Evolutionary conservation across 2,888 invertebrate species (phyloP).

Genomic region (Timema podura): DNA sequence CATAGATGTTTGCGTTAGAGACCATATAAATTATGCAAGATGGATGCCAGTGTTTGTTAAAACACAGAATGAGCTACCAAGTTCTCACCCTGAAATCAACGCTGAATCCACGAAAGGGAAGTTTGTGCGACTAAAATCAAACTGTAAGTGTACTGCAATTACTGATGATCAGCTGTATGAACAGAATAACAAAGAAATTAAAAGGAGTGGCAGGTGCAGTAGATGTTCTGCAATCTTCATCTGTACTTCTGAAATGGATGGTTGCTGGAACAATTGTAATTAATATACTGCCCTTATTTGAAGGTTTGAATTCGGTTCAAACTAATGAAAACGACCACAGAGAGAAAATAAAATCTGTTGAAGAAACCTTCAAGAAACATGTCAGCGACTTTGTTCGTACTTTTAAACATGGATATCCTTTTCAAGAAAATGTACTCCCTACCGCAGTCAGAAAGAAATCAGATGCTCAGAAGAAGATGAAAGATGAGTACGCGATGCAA

Average conservation of each 20-base stretch:
- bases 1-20: no score
- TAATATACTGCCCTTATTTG: neutral
- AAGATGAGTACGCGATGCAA: constrained; percentile 5
- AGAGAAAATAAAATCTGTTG: neutral
- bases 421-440: constrained; percentile 3
- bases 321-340: neutral
- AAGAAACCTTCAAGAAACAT: no score
- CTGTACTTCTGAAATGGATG: constrained; percentile 10
- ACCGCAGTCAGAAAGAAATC: constrained; percentile 1
- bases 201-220: constrained; percentile 9
- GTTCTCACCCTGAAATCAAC: neutral
- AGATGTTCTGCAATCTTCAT: neutral
- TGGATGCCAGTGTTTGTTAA: no score
- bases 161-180: constrained; percentile 3
- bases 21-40: no score
- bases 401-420: neutral
- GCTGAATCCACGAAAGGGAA: constrained; percentile 11
- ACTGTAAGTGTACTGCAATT: neutral
- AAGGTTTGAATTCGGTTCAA: neutral
- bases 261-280: neutral
- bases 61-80: constrained; percentile 10
- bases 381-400: no score
- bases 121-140: neutral
- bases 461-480: constrained; percentile 8
- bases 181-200: constrained; percentile 6